Base-by-base conservation (phyloP, 2,113 vertebrate genomes). In the Chunga burmeisteri region DNA sequence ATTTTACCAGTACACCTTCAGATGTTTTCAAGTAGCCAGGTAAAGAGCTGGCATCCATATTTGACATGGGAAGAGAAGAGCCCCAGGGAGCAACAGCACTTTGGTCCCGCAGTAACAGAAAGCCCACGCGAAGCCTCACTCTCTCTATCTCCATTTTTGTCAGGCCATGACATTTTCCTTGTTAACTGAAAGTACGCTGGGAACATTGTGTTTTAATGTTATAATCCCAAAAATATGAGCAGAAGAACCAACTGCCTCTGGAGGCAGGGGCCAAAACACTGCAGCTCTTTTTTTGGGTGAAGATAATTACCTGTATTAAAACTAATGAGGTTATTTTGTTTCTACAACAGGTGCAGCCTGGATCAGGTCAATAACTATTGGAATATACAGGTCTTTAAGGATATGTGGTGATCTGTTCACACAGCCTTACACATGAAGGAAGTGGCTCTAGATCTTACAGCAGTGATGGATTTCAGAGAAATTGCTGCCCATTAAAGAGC, bases 61-160 rank as follows among this genome's bases (percentile, higher is more conserved):
- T 26, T 56, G 63, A 62, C 5, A 3, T 32, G 17, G 55, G 42
- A 70, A 72, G 36, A 63, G 18, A 21, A 55, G 21, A 55, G 30
- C 26, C 16, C 14, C 25, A 47, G 21, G 16, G 10, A 47, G 16
- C 52, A 47, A 13, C 20, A 49, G 11, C 12, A 30, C 30, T 22
- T 30, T 7, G 55, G 34, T 70, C 21, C 12, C 2, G 1, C 46
- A 63, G 72, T 38, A 44, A 62, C 13, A 30, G 14, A 49, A 55
- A 40, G 14, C 9, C 34, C 12, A 13, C 2, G 7, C 0, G 1
- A 18, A 65, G 11, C 36, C n/a, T 34, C 25, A 19, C 4, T 50
- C 14, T 44, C 20, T 79, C 11, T 36, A 11, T 19, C 9, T 13
- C 44, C 7, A 11, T 34, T 70, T 62, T 80, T 40, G 46, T 10